A percentile compares a stretch with the other conserved stretches of the same genome.
These are phyloP conservation scores for Aromia moschata DNA, from an alignment of 2,888 invertebrate genomes.

Conservation along the genomic window DNA sequence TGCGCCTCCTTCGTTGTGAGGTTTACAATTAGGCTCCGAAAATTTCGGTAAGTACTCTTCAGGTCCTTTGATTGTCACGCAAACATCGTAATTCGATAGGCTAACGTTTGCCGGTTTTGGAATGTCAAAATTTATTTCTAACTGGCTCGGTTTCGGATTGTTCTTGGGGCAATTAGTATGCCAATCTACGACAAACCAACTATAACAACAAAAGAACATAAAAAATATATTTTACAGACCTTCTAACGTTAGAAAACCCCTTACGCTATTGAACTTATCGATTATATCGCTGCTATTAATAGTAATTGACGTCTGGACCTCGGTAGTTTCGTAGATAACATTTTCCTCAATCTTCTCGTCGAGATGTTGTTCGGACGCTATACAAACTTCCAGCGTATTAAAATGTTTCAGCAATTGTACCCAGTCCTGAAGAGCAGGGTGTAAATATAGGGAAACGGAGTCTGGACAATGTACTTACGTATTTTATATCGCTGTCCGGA, in stretches of 20 bases:
- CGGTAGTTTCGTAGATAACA: slow-evolving; percentile 2
- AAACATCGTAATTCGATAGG: slow-evolving; percentile 10
- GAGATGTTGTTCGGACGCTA: background rate
- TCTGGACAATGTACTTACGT: slow-evolving; percentile 14
- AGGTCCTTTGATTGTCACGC: slow-evolving; percentile 19
- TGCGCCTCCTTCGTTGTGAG: background rate
- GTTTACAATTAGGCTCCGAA: slow-evolving; percentile 16
- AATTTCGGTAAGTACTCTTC: slow-evolving; percentile 23
- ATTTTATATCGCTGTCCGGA: slow-evolving; percentile 22
- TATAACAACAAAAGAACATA: background rate
- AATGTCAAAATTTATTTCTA: slow-evolving; percentile 22
- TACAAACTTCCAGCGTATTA: background rate
- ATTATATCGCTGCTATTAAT: slow-evolving; percentile 10
- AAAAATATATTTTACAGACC: background rate
- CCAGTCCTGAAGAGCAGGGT: slow-evolving; percentile 25
- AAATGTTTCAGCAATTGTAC: slow-evolving; percentile 22
- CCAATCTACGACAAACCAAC: slow-evolving; percentile 8
- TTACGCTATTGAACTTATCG: slow-evolving; percentile 1
- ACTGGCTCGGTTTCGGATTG: slow-evolving; percentile 3
- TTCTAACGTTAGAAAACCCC: slow-evolving; percentile 16
- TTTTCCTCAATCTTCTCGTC: background rate
- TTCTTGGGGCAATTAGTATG: slow-evolving; percentile 21
- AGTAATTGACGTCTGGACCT: slow-evolving; percentile 10
- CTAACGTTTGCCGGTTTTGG: slow-evolving; percentile 6
- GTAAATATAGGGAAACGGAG: background rate